Evolutionary conservation across 92 coral and sea anemone species (phyloP).

Genomic region (Metridium senile): DNA sequence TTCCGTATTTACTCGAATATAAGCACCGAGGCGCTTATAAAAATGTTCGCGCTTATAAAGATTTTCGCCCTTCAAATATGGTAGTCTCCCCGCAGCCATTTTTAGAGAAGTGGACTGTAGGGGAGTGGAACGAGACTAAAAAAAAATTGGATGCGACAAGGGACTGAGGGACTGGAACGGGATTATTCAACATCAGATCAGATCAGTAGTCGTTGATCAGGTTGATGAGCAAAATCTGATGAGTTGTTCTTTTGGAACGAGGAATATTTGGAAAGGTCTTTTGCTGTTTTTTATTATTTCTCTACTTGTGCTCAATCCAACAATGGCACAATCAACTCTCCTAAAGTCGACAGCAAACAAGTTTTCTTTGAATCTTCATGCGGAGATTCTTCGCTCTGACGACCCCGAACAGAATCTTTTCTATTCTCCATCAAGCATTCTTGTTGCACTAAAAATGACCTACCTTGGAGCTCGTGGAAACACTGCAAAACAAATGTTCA

Average conservation of each 20-base stretch:
- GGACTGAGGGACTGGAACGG: too few species aligned
- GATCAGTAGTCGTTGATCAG: too few species aligned
- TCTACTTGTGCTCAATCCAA: background rate
- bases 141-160: too few species aligned
- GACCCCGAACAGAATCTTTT: constrained; percentile 63
- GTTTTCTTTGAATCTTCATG: constrained; percentile 63
- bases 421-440: constrained; percentile 81
- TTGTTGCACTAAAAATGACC: constrained; percentile 84
- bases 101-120: too few species aligned
- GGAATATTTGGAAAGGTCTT: background rate
- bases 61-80: too few species aligned
- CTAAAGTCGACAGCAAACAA: constrained; percentile 39
- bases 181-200: too few species aligned
- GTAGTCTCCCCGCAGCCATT: too few species aligned
- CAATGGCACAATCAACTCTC: constrained; percentile 32
- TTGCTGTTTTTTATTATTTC: background rate
- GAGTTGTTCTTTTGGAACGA: background rate
- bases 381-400: constrained; percentile 29
- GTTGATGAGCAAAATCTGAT: background rate
- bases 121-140: too few species aligned
- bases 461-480: constrained; percentile 86
- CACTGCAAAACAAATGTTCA: constrained; percentile 69
- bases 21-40: too few species aligned
- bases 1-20: too few species aligned
- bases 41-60: too few species aligned